phyloP scores from a whole-genome alignment of 1,140 invertebrate species.

The Drosophila athabasca region DNA sequence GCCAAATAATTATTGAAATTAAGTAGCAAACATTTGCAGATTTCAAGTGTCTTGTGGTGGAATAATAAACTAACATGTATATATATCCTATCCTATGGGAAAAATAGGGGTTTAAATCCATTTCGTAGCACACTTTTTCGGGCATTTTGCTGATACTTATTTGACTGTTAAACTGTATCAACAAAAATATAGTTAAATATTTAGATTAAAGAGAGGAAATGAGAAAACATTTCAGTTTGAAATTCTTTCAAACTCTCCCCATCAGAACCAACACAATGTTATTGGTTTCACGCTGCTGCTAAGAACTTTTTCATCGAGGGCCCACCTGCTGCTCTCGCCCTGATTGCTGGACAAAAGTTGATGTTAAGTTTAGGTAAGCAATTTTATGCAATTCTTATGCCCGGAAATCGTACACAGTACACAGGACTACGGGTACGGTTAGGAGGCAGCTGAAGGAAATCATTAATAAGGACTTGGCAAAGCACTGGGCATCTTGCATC shows the following conservation, averaged over 20 bases:
- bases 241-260: conserved; percentile 17
- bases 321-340: conserved; percentile 25
- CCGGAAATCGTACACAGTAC: no score
- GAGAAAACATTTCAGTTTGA: conserved; percentile 1
- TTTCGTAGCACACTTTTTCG: background rate
- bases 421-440: no score
- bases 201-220: conserved; percentile 2
- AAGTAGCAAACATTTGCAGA: background rate
- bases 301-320: conserved; percentile 28
- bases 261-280: conserved; percentile 45
- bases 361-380: conserved; percentile 15
- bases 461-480: no score
- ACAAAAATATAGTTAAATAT: background rate
- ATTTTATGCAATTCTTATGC: background rate
- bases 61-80: no score
- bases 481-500: no score
- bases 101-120: background rate
- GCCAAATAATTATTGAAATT: background rate
- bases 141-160: background rate
- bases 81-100: no score
- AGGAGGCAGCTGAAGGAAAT: no score
- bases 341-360: conserved; percentile 9
- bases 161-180: background rate
- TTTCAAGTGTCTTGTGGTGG: background rate
- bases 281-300: conserved; percentile 61